phyloP scores from a whole-genome alignment of 2,888 invertebrate genomes.

The Neuroscelio doddi region DNA sequence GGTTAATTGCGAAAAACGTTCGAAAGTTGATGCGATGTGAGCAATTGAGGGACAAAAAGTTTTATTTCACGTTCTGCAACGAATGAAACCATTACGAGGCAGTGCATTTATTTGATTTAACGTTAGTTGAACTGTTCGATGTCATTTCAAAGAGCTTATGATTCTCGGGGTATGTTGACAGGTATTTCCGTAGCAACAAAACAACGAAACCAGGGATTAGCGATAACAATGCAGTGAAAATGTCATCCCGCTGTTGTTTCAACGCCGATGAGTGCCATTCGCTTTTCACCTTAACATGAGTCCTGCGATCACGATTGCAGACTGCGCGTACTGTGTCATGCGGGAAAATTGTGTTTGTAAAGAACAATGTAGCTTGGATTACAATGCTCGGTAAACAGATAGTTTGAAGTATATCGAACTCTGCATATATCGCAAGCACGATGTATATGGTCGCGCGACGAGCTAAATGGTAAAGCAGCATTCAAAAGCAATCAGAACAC shows the following conservation, averaged over 20 bases:
- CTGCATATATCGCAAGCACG: slow-evolving; percentile 18
- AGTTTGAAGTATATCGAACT: slow-evolving; percentile 61
- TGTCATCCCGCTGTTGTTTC: slow-evolving; percentile 32
- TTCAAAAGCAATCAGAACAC: slow-evolving; percentile 10
- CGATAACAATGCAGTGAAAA: slow-evolving; percentile 40
- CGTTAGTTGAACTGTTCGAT: slow-evolving; percentile 34
- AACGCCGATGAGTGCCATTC: slow-evolving; percentile 27
- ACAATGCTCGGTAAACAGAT: slow-evolving; percentile 66
- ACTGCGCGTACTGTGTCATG: slow-evolving; percentile 28
- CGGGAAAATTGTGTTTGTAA: slow-evolving; percentile 57
- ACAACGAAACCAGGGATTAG: slow-evolving; percentile 39
- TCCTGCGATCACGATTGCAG: slow-evolving; percentile 29
- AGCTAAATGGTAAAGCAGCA: slow-evolving; percentile 20
- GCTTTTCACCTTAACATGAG: slow-evolving; percentile 27
- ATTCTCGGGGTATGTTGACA: slow-evolving; percentile 33
- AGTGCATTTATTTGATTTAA: slow-evolving; percentile 32
- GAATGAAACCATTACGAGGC: slow-evolving; percentile 25
- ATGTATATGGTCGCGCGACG: neutral
- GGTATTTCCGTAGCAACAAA: slow-evolving; percentile 37
- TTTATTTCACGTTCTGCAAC: slow-evolving; percentile 18
- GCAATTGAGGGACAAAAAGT: slow-evolving; percentile 3
- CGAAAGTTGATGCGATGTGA: slow-evolving; percentile 2
- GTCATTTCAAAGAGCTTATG: slow-evolving; percentile 36
- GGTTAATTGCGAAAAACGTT: neutral
- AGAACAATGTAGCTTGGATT: slow-evolving; percentile 65